These are phyloP conservation scores for Metopia argyrocephala DNA, from an alignment of 2,888 invertebrate genomes.

Conservation along the genomic window DNA sequence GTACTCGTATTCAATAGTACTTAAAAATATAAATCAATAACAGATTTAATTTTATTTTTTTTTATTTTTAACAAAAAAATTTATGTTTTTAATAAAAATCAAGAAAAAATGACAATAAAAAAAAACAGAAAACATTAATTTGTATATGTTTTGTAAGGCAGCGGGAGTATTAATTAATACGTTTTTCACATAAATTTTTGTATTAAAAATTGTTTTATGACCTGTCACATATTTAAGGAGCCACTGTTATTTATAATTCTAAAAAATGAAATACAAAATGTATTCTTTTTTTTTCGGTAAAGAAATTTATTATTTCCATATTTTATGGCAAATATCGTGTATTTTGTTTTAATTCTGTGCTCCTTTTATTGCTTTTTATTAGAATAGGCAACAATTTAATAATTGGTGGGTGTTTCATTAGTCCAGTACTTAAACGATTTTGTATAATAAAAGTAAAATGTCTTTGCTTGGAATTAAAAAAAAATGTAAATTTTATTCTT, in stretches of 20 bases:
- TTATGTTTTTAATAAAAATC: background rate
- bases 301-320: slow-evolving; percentile 28
- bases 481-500: too few relatives aligned
- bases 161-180: background rate
- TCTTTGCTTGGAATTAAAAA: too few relatives aligned
- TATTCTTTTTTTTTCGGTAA: background rate
- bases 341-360: background rate
- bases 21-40: background rate
- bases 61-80: background rate
- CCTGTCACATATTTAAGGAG: background rate
- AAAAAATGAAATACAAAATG: background rate
- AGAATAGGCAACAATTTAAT: too few relatives aligned
- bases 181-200: background rate
- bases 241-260: background rate
- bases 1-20: background rate
- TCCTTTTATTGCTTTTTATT: too few relatives aligned
- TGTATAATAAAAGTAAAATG: too few relatives aligned
- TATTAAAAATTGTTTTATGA: background rate
- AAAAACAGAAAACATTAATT: background rate
- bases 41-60: background rate
- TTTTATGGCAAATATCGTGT: slow-evolving; percentile 36
- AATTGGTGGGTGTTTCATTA: too few relatives aligned
- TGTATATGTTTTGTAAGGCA: background rate
- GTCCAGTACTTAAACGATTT: too few relatives aligned
- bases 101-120: background rate